Base-by-base conservation (phyloP, 2,888 invertebrate genomes). In the Cenopis cana region DNA sequence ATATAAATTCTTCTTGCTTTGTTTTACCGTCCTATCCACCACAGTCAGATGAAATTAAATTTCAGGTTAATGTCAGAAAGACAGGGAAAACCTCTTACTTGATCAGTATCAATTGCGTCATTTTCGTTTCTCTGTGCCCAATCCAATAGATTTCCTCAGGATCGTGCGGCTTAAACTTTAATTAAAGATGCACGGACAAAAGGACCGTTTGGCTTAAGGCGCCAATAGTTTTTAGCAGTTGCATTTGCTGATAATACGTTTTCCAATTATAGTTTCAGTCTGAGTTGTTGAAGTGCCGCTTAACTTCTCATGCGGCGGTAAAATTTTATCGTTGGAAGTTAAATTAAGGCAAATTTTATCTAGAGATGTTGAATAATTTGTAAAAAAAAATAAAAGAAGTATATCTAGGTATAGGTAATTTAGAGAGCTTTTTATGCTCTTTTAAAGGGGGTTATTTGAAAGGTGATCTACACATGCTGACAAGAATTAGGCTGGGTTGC, bases 161-260 rank as follows among this genome's bases (percentile, higher is more conserved):
- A 69, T 69, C 69, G 41, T 50, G 64, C 50, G 64, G 69, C 69
- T 69, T 69, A 65, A 69, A 69, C 41, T 69, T 69, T 69, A 69
- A 69, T 69, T 69, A 69, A 69, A 69, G 69, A 69, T 69, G 64
- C 68, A 68, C 69, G 33, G 52, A 69, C 69, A 69, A 69, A 69
- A 69, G 57, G 57, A 65, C 33, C 57, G 64, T 65, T 52, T 65
- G 69, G 64, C 60, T 68, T 41, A 41, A 68, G 54, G 52, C 69
- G 64, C 69, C 64, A 69, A 65, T 57, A 65, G 69, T 64, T 46
- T 64, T 56, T 52, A 57, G 64, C 69, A 52, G 57, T 69, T 64
- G 69, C 69, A 69, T 64, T 64, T 38, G 64, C 50, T 68, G 68
- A 64, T 57, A 64, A 69, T 69, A 69, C 69, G 50, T 59, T 69